These are phyloP conservation scores for Malachius bipustulatus DNA, from an alignment of 2,888 invertebrate species.

Conservation along the genomic window DNA sequence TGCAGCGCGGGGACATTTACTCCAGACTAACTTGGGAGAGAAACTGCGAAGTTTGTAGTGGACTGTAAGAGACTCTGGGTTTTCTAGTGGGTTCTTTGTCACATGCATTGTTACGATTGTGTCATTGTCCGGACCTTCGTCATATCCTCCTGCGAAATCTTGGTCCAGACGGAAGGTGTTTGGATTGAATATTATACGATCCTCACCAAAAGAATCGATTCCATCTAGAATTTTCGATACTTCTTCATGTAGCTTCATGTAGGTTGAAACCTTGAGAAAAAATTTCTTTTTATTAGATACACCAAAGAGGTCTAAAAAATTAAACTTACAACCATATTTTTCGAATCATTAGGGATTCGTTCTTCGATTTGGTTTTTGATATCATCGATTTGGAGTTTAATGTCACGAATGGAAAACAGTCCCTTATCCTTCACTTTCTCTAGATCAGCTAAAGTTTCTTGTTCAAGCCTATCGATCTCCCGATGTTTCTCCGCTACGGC, in stretches of 20 bases:
- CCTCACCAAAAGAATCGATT: constrained; percentile 46
- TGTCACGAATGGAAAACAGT: too few species aligned
- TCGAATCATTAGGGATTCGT: too few species aligned
- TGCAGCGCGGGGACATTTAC: constrained; percentile 50
- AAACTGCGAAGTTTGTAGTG: constrained; percentile 45
- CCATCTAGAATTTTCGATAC: constrained; percentile 45
- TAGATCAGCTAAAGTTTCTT: constrained; percentile 37
- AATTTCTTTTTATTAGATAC: constrained; percentile 2
- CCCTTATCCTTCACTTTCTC: constrained; percentile 35
- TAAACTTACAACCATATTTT: background rate
- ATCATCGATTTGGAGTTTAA: too few species aligned
- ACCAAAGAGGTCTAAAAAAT: too few species aligned
- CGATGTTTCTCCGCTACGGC: constrained; percentile 34
- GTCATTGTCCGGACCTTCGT: constrained; percentile 42
- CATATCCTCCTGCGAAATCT: constrained; percentile 37
- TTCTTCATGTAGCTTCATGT: constrained; percentile 46
- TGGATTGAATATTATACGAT: constrained; percentile 43
- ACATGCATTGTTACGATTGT: constrained; percentile 34
- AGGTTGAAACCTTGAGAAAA: constrained; percentile 40
- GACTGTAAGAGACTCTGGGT: constrained; percentile 36
- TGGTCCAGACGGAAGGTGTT: constrained; percentile 44
- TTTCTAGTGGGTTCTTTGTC: constrained; percentile 40
- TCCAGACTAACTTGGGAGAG: constrained; percentile 44
- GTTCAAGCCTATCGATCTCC: constrained; percentile 31
- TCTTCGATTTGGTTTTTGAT: too few species aligned